Conservation (phyloP, 2,797 vertebrate species). For the Tokudaia muenninki region DNA sequence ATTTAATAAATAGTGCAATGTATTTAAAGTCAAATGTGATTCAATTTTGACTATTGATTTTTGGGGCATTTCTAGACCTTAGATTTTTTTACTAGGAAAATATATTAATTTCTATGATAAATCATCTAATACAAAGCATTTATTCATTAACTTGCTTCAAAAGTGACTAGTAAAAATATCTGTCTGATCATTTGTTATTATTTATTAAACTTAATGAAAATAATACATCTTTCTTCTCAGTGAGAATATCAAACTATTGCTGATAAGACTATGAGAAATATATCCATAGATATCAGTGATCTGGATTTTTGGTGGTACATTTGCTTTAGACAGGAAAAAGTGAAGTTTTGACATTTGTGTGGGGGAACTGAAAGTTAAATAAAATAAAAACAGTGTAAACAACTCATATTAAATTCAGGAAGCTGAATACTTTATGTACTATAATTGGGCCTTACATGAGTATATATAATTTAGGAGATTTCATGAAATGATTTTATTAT, state of each 20-base stretch:
- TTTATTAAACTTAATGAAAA: constrained; percentile 51
- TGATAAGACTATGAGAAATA: constrained; percentile 18
- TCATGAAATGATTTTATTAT: constrained; percentile 68
- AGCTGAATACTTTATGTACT: constrained; percentile 63
- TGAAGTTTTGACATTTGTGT: constrained; percentile 58
- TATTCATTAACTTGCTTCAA: constrained; percentile 50
- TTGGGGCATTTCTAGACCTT: background rate
- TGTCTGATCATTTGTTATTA: background rate
- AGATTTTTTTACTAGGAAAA: constrained; percentile 12
- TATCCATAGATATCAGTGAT: background rate
- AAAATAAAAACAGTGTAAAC: constrained; percentile 65
- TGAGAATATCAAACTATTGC: background rate
- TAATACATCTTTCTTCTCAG: constrained; percentile 44
- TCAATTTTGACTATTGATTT: constrained; percentile 44
- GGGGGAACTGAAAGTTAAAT: constrained; percentile 49
- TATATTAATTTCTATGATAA: constrained; percentile 62
- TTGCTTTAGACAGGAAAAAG: constrained; percentile 38
- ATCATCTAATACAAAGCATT: constrained; percentile 40
- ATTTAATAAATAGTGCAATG: constrained; percentile 38
- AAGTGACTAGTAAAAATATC: background rate
- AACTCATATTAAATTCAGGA: constrained; percentile 49
- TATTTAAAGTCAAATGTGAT: background rate
- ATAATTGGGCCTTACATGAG: constrained; percentile 47
- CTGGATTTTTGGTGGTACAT: background rate
- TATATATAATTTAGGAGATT: constrained; percentile 64